Percentiles rank a stretch among this genome's conserved stretches.
These are phyloP conservation scores for Colletes collaris DNA, from an alignment of 2,888 invertebrate genomes.

Conservation along the genomic window DNA sequence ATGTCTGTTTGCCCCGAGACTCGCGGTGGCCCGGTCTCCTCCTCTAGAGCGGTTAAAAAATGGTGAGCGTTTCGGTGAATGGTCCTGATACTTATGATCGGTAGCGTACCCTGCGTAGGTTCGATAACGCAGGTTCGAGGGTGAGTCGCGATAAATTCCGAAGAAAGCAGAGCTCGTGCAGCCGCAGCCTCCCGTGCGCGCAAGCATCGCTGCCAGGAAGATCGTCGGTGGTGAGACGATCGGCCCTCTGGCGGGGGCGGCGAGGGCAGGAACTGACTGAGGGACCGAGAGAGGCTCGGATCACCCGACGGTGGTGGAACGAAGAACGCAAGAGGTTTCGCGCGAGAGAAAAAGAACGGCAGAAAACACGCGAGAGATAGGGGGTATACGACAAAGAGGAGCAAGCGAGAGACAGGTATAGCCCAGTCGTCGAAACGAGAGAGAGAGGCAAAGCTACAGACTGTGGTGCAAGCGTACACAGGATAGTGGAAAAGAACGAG, in stretches of 20 bases:
- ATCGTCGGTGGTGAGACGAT: slow-evolving; percentile 32
- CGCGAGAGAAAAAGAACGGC: slow-evolving; percentile 32
- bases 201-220: slow-evolving; percentile 27
- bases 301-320: slow-evolving; percentile 2
- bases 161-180: slow-evolving; percentile 32
- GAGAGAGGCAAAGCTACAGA: slow-evolving; percentile 17
- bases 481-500: slow-evolving; percentile 17
- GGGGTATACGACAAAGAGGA: slow-evolving; percentile 31
- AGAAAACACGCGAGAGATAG: slow-evolving; percentile 27
- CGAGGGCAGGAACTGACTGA: slow-evolving; percentile 18
- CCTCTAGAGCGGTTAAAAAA: no score
- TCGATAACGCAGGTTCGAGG: slow-evolving; percentile 12
- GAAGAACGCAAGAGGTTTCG: not conserved
- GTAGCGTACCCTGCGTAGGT: slow-evolving; percentile 8
- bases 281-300: slow-evolving; percentile 10
- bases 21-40: no score
- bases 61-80: no score
- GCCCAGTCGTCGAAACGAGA: slow-evolving; percentile 2
- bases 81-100: no score
- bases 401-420: slow-evolving; percentile 5
- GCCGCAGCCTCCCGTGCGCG: slow-evolving; percentile 24
- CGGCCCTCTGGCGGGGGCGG: slow-evolving; percentile 47
- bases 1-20: no score
- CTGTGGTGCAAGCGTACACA: slow-evolving; percentile 8
- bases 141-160: slow-evolving; percentile 49